Conservation (phyloP, 2,113 vertebrate genomes). For the Sinosuthora webbiana region DNA sequence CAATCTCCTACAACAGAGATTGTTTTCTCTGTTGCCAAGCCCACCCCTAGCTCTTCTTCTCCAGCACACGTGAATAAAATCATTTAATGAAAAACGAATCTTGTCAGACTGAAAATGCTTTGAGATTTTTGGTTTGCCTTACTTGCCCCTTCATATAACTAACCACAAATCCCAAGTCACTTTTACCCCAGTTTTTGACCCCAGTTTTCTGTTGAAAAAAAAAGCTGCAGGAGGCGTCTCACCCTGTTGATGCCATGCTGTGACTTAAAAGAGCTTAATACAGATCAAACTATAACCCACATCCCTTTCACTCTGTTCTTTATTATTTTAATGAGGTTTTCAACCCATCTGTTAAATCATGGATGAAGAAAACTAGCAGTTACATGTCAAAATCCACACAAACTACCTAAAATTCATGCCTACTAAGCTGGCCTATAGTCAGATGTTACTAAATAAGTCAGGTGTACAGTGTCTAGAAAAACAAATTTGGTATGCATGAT, state of each 20-base stretch:
- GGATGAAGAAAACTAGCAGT: conserved; percentile 36
- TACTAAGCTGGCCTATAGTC: conserved; percentile 4
- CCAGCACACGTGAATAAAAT: background rate
- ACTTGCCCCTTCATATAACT: background rate
- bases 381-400: conserved; percentile 37
- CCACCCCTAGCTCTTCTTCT: background rate
- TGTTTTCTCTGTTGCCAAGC: background rate
- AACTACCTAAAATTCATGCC: conserved; percentile 46
- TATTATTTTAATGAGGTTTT: conserved; percentile 39
- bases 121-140: background rate
- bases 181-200: background rate
- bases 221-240: background rate
- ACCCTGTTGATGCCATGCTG: background rate
- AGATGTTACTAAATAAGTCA: conserved; percentile 33
- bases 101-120: background rate
- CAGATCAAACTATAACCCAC: background rate
- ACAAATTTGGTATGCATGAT: conserved; percentile 37
- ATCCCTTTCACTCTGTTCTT: background rate
- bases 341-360: conserved; percentile 16
- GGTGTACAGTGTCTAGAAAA: background rate
- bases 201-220: background rate
- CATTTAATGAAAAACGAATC: background rate
- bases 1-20: background rate
- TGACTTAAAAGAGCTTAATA: conserved; percentile 4
- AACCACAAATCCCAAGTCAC: background rate